These are phyloP conservation scores for Nomia melanderi DNA, from an alignment of 1,140 invertebrate species.

Conservation along the genomic window DNA sequence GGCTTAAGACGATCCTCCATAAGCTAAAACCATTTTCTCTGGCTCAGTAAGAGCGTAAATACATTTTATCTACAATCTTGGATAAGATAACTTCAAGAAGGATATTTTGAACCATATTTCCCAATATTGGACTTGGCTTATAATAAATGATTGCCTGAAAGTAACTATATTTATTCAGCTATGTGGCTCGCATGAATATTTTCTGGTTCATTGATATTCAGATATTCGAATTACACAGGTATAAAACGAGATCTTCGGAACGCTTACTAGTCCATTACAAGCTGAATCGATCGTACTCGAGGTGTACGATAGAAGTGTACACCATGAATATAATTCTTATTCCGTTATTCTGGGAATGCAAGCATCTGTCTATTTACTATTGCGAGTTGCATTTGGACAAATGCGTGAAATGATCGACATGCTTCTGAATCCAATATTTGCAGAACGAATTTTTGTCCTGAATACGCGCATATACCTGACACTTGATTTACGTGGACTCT, in stretches of 20 bases:
- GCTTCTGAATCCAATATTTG: no score
- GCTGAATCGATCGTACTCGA: conserved; percentile 12
- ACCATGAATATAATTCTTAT: not conserved
- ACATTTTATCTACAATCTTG: no score
- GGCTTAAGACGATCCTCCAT: no score
- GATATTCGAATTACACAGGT: conserved; percentile 6
- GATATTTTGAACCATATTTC: no score
- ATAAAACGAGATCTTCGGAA: not conserved
- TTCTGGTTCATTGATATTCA: conserved; percentile 20
- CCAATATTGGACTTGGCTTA: no score
- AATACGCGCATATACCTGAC: no score
- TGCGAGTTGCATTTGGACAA: not conserved
- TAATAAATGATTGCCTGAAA: not conserved
- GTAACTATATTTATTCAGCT: not conserved
- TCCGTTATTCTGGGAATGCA: conserved; percentile 6
- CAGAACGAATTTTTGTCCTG: no score
- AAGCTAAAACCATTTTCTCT: no score
- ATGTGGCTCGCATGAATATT: not conserved
- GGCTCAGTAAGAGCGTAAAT: no score
- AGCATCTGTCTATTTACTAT: not conserved
- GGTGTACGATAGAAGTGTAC: not conserved
- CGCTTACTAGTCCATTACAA: not conserved
- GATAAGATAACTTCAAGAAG: no score
- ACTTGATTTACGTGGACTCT: no score
- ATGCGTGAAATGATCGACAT: not conserved